These are phyloP conservation scores for Melieria picta DNA, from an alignment of 2,888 invertebrate species.

Conservation along the genomic window DNA sequence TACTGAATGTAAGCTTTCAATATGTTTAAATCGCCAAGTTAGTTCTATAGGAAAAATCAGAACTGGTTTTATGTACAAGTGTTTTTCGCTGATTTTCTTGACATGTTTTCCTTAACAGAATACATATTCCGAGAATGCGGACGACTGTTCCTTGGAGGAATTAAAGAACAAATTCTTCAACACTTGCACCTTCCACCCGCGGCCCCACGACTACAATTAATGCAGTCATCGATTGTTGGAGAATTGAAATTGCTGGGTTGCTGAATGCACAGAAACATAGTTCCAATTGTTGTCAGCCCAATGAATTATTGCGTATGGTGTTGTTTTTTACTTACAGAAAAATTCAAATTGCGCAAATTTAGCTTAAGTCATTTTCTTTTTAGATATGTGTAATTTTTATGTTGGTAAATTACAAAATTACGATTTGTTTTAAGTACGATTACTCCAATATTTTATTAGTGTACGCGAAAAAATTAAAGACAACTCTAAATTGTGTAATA, in stretches of 20 bases:
- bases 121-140: constrained; percentile 60
- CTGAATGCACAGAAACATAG: too few species aligned
- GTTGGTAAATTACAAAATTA: not conserved
- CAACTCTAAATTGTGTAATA: too few species aligned
- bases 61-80: not conserved
- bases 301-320: not conserved
- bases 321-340: not conserved
- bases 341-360: constrained; percentile 15
- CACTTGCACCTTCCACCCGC: constrained; percentile 47
- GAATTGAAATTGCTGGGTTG: too few species aligned
- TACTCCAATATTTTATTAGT: not conserved
- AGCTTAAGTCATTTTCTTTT: constrained; percentile 11
- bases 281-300: too few species aligned
- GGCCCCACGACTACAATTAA: constrained; percentile 28
- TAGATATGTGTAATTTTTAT: not conserved
- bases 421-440: not conserved
- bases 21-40: not conserved
- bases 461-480: not conserved
- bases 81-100: not conserved
- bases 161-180: constrained; percentile 61
- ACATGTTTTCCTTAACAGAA: constrained; percentile 48
- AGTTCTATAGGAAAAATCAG: not conserved
- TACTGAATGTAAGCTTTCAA: constrained; percentile 54
- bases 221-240: not conserved
- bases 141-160: constrained; percentile 59